A percentile compares a stretch with the other conserved stretches of the same genome.
Conservation (phyloP, 1,140 invertebrate species). For the Heliconius melpomene region DNA sequence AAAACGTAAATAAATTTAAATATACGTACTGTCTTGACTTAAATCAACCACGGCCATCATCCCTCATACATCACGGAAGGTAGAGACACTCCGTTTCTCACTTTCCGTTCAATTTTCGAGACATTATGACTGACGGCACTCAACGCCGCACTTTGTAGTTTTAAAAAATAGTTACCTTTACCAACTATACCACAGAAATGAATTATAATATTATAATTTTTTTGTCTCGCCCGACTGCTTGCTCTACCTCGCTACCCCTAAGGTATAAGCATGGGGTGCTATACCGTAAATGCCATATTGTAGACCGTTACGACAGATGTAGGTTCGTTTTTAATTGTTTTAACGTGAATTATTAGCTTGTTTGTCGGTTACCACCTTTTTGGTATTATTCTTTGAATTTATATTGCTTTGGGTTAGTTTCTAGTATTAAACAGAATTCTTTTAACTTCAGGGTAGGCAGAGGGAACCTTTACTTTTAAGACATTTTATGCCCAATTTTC, state of each 20-base stretch:
- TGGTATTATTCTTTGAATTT: background rate
- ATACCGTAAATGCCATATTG: conserved; percentile 55
- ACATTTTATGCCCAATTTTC: no score
- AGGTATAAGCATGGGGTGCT: conserved; percentile 41
- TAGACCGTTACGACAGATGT: conserved; percentile 47
- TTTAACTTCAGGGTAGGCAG: no score
- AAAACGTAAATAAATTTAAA: no score
- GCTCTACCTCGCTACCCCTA: conserved; percentile 10
- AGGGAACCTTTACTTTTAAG: no score
- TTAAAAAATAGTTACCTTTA: no score
- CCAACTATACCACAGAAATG: background rate
- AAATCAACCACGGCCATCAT: no score
- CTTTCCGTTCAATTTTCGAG: no score
- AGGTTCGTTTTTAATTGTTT: conserved; percentile 42
- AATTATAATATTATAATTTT: background rate
- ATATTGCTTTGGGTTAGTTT: no score
- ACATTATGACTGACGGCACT: background rate
- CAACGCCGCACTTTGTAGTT: background rate
- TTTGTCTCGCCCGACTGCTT: conserved; percentile 40
- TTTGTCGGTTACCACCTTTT: conserved; percentile 25
- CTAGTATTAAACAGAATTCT: no score
- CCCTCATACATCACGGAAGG: no score
- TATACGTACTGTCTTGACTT: no score
- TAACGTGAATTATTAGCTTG: conserved; percentile 26
- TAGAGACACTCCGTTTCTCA: no score